Evolutionary conservation across 2,888 invertebrate genomes (phyloP).

Genomic region (Leptinotarsa rubiginosa): DNA sequence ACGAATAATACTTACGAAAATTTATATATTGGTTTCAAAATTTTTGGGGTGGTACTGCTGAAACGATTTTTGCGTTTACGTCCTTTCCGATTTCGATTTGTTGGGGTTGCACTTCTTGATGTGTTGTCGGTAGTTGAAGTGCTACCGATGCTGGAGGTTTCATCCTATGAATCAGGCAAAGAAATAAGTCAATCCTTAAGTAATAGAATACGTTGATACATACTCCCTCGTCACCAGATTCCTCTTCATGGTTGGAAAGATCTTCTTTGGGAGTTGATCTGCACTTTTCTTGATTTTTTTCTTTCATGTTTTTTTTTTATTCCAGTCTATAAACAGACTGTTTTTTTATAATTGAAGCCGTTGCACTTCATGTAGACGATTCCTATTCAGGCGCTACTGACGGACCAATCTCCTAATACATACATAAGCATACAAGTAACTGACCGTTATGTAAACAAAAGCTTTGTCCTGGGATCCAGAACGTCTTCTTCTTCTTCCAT

Average conservation of each 20-base stretch:
- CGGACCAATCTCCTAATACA: too few relatives aligned
- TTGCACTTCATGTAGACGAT: too few relatives aligned
- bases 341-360: too few relatives aligned
- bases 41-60: conserved; percentile 66
- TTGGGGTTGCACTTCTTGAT: conserved; percentile 85
- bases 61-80: conserved; percentile 73
- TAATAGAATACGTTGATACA: conserved; percentile 33
- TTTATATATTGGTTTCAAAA: conserved; percentile 80
- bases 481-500: too few relatives aligned
- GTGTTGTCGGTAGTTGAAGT: conserved; percentile 85
- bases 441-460: too few relatives aligned
- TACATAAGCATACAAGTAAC: too few relatives aligned
- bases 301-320: conserved; percentile 35
- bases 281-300: conserved; percentile 39
- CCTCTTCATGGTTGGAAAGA: conserved; percentile 66
- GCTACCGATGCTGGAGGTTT: conserved; percentile 85
- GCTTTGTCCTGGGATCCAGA: too few relatives aligned
- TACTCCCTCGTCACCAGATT: conserved; percentile 71
- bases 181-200: neutral
- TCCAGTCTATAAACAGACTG: neutral
- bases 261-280: conserved; percentile 42
- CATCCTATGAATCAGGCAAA: conserved; percentile 68
- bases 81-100: conserved; percentile 71
- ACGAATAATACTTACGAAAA: conserved; percentile 72
- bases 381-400: too few relatives aligned